Percentiles rank a stretch among this genome's conserved stretches.
Conservation (phyloP, 92 coral and sea anemone genomes). For the Zoanthus solanderi region DNA sequence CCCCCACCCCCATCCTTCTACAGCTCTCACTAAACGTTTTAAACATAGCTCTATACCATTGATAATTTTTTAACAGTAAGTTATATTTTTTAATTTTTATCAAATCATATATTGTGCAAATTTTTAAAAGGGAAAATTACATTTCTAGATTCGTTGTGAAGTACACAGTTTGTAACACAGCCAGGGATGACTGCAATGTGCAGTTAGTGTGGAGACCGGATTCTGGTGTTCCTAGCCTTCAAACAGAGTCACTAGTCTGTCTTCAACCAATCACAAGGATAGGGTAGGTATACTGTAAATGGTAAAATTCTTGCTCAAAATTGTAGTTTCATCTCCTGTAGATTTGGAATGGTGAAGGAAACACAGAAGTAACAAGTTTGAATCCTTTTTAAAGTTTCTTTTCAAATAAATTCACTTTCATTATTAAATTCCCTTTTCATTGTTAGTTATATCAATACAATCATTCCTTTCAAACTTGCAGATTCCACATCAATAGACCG, state of each 20-base stretch:
- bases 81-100: not conserved
- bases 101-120: not conserved
- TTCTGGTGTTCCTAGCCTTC: conserved; percentile 40
- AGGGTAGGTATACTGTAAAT: conserved; percentile 64
- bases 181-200: conserved; percentile 79
- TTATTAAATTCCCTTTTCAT: too few relatives aligned
- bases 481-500: too few relatives aligned
- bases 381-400: too few relatives aligned
- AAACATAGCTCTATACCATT: not conserved
- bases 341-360: too few relatives aligned
- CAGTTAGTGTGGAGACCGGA: conserved; percentile 77
- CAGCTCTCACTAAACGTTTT: not conserved
- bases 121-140: too few relatives aligned
- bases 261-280: conserved; percentile 81
- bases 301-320: not conserved
- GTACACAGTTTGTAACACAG: conserved; percentile 83
- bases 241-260: conserved; percentile 69
- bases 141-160: conserved; percentile 78
- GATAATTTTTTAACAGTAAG: not conserved
- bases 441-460: too few relatives aligned
- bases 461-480: too few relatives aligned
- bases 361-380: too few relatives aligned
- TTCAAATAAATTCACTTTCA: too few relatives aligned
- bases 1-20: too few relatives aligned
- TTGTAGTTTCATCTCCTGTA: too few relatives aligned